Evolutionary conservation across 2,888 invertebrate genomes (phyloP), one percentile per base, ranked within the genome.

Genomic region (Pristionchus mayeri): DNA sequence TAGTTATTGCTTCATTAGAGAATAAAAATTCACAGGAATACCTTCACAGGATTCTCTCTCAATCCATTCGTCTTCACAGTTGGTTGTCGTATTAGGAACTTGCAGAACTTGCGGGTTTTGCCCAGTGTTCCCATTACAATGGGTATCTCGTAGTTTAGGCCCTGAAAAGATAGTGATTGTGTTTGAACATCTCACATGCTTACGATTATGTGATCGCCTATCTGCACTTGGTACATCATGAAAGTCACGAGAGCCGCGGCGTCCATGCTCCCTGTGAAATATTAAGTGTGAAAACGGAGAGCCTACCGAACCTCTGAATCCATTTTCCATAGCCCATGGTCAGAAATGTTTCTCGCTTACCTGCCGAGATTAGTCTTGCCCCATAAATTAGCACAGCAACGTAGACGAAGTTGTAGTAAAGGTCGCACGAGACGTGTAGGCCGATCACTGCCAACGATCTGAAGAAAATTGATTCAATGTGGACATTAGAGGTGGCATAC

Each of bases 121-220:
- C 93, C 93, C 67, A 93, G 90, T 13, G 93, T 93, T 86, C 93
- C 91, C 93, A 93, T 93, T 30, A 93, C 86, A 16, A 93, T 93
- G 11, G 93, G 92, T 87, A 93, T 93, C n/a, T 93, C 93, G 85
- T 88, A 88, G 48, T 92, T 92, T 80, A 93, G 75, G 87, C 88
- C 93, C 93, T 87, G 50, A 90, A 89, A 67, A n/a, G 2, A 18
- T n/a, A 11, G 21, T 34, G 4, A 9, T 34, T 63, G 16, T 24
- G 4, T 6, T 24, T 37, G 3, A 6, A 21, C 9, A 40, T 13
- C n/a, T 21, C 16, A 7, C 1, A n/a, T n/a, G 13, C 76, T 50
- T 21, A 76, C 76, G n/a, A 37, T n/a, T 21, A 85, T 84, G 21
- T 48, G 34, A 13, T 50, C 91, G 11, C 93, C 93, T 7, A 93